These are phyloP conservation scores for Pluvialis apricaria DNA, from an alignment of 2,113 vertebrate species.

Conservation along the genomic window DNA sequence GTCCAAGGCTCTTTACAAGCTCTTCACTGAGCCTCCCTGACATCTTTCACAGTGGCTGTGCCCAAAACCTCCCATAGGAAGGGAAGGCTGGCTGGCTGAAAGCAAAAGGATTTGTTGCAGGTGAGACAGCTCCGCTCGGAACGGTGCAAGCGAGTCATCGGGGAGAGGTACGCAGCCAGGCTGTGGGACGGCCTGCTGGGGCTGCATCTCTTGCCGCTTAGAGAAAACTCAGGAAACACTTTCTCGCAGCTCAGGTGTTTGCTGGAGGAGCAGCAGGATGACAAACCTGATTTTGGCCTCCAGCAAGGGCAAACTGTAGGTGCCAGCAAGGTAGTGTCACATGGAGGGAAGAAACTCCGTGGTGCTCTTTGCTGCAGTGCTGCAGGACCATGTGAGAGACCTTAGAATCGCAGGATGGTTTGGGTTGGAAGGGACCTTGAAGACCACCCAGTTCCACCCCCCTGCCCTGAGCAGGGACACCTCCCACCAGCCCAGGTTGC, in stretches of 20 bases:
- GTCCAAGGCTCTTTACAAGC: background rate
- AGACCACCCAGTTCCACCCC: too few species aligned
- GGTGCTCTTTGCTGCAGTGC: background rate
- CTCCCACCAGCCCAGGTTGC: too few species aligned
- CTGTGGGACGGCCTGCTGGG: background rate
- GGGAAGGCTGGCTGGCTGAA: background rate
- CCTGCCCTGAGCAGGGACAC: too few species aligned
- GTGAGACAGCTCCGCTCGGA: background rate
- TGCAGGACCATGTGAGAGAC: background rate
- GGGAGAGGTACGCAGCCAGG: background rate
- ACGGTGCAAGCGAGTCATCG: fast-evolving
- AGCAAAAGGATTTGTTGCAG: background rate
- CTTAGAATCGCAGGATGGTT: too few species aligned
- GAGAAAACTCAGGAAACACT: background rate
- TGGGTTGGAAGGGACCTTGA: too few species aligned
- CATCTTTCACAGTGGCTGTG: background rate
- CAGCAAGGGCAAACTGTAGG: background rate
- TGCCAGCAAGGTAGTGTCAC: too few species aligned
- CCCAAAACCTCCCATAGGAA: background rate
- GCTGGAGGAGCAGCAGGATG: background rate
- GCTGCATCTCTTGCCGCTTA: background rate
- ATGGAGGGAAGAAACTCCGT: background rate
- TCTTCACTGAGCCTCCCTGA: background rate
- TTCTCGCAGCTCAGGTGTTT: background rate
- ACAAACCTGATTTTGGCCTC: background rate